These are phyloP conservation scores for Brachypodius melanocephalos DNA, from an alignment of 2,113 vertebrate species.

Conservation along the genomic window DNA sequence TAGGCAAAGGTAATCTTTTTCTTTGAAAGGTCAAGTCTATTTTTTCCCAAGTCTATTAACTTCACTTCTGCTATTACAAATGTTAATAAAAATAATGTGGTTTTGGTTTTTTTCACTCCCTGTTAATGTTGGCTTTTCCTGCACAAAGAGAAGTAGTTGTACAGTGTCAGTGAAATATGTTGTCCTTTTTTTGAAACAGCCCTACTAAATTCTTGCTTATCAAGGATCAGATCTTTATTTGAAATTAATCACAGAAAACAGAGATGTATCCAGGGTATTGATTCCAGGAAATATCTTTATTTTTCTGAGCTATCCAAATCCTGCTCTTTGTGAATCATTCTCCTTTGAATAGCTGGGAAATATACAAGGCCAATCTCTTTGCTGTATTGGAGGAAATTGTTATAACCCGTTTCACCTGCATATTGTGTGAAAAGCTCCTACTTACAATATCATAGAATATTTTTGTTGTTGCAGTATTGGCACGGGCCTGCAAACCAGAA, in stretches of 20 bases:
- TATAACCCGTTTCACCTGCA: neutral
- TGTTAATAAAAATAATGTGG: neutral
- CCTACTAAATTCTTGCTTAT: neutral
- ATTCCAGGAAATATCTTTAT: neutral
- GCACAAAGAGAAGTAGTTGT: neutral
- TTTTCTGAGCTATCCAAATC: neutral
- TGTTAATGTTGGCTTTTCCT: neutral
- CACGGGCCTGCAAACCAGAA: neutral
- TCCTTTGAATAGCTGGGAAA: neutral
- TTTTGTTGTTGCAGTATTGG: neutral
- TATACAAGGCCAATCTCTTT: neutral
- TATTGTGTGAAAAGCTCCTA: neutral
- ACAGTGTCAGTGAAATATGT: neutral
- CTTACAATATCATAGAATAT: neutral
- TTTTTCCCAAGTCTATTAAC: neutral
- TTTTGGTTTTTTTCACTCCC: neutral
- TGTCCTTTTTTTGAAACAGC: neutral
- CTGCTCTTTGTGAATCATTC: neutral
- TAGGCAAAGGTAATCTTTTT: neutral
- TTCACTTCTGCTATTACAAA: neutral
- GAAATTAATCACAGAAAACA: neutral
- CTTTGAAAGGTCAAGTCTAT: neutral
- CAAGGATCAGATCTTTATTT: neutral
- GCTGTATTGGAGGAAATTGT: neutral
- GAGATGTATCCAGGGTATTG: neutral